Percentiles rank a stretch among this genome's conserved stretches.
These are phyloP conservation scores for Myotis daubentonii DNA, from an alignment of 2,797 vertebrate species.

Conservation along the genomic window DNA sequence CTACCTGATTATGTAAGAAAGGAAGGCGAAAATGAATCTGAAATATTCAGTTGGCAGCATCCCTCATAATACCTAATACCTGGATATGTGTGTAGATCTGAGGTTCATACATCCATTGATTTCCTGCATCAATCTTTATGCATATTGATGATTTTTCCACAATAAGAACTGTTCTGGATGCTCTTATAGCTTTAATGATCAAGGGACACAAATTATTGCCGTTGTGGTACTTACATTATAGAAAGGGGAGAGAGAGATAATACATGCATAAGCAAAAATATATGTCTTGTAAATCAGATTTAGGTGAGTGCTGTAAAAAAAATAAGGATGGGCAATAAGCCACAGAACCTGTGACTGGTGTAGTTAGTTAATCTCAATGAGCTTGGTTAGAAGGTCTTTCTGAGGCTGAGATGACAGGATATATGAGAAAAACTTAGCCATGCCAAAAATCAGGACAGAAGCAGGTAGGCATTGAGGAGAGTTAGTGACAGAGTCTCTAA, in stretches of 20 bases:
- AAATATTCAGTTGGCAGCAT: neutral
- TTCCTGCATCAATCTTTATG: neutral
- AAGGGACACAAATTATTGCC: neutral
- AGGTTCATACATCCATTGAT: no score
- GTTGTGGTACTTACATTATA: neutral
- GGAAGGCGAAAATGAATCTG: neutral
- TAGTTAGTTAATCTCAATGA: neutral
- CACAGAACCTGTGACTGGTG: no score
- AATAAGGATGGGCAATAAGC: neutral
- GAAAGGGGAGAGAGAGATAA: neutral
- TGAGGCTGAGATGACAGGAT: neutral
- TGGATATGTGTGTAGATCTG: neutral
- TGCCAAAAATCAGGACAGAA: neutral
- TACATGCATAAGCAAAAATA: neutral
- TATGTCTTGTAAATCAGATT: neutral
- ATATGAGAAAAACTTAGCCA: neutral
- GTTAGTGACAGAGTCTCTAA: neutral
- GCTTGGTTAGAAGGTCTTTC: neutral
- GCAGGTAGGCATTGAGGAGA: neutral
- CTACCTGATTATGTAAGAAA: neutral
- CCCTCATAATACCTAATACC: neutral
- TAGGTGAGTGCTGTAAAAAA: rapidly evolving
- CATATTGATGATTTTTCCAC: neutral
- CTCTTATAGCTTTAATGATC: neutral
- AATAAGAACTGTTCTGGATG: neutral